Base-by-base conservation (phyloP, 1,140 invertebrate species). In the Lethrus apterus region DNA sequence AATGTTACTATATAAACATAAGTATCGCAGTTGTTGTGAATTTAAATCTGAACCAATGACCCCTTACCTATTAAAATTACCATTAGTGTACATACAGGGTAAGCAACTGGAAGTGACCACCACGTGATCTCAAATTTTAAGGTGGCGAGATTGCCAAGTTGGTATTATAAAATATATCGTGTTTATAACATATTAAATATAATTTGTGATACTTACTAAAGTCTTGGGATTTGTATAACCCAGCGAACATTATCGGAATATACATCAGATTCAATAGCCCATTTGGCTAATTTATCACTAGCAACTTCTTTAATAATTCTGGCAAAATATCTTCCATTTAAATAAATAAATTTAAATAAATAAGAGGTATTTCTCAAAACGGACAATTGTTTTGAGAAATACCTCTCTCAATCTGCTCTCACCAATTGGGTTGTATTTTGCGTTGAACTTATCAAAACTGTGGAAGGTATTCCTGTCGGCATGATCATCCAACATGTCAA, bases 401-500 rank as follows among this genome's bases (percentile, higher is more conserved):
- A 99, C 94, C 70, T 99, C 96, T 14, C 97, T 69, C 1, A 99
- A 75, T 42, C 91, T 74, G 58, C 89, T 94, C 67, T 99, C 93
- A 1, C 97, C 97, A 59, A 99, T 93, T 0, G 96, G 97, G 74
- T 99, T 99, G 67, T 99, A 99, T 69, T 99, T 99, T n/a, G 95
- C 90, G 72, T 99, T 99, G 73, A 99, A 99, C 67, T 98, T 99
- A 69, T 99, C 97, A 69, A 99, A 99, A 38, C 97, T 81, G 69
- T 99, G 95, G 70, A 99, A 99, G 4, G 93, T 98, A 67, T 98
- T 97, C 49, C 93, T 76, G 65, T 97, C 93, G 17, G 96, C 96
- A 71, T 99, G 96, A 1, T 99, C 93, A 67, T 99, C 96, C n/a
- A 99, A 71, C 89, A 97, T 96, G 65, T 99, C 96, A 1, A 99